These are phyloP conservation scores for Physella acuta DNA, from an alignment of 1,140 invertebrate genomes.

Conservation along the genomic window DNA sequence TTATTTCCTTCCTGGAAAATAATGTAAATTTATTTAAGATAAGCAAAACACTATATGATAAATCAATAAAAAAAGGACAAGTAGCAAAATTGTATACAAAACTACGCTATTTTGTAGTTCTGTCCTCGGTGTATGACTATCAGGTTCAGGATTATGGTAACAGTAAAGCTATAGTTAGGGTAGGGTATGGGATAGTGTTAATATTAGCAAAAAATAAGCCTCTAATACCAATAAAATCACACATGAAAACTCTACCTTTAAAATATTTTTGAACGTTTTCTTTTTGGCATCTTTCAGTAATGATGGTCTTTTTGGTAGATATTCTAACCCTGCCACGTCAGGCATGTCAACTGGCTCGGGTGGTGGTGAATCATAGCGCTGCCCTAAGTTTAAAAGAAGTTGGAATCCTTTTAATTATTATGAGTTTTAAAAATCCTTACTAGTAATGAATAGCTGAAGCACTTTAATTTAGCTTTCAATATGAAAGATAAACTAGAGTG, in stretches of 20 bases:
- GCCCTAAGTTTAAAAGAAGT: background rate
- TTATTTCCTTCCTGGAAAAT: background rate
- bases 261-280: slow-evolving; percentile 10
- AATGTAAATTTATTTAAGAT: background rate
- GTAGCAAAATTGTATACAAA: background rate
- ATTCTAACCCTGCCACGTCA: background rate
- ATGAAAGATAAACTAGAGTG: no score
- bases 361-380: background rate
- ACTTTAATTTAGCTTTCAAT: no score
- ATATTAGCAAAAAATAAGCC: background rate
- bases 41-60: no score
- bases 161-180: background rate
- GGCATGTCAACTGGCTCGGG: slow-evolving; percentile 15
- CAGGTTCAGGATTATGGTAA: background rate
- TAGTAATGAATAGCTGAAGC: no score
- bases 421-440: no score
- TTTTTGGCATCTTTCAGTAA: slow-evolving; percentile 5
- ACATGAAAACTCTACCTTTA: background rate
- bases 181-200: background rate
- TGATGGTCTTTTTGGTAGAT: background rate
- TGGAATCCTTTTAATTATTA: no score
- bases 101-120: background rate
- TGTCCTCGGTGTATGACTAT: background rate
- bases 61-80: background rate
- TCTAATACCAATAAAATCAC: background rate